A percentile compares a stretch with the other conserved stretches of the same genome.
Evolutionary conservation across 2,797 vertebrate species (phyloP).

Genomic region (Ciconia nigra): DNA sequence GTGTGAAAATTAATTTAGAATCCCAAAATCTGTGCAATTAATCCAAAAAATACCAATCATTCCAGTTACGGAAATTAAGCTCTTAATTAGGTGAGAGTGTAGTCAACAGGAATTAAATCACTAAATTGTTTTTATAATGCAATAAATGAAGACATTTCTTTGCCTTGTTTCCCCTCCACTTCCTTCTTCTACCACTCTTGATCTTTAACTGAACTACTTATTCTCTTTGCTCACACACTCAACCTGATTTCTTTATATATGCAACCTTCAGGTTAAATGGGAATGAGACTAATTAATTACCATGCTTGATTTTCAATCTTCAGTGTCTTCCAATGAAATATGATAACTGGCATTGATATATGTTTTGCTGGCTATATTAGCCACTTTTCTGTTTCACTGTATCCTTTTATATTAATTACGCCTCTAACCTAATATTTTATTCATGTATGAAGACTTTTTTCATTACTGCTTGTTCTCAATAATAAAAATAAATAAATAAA

Average conservation of each 20-base stretch:
- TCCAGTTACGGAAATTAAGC: background rate
- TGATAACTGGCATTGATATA: slow-evolving; percentile 57
- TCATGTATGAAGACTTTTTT: slow-evolving; percentile 62
- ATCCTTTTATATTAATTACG: slow-evolving; percentile 68
- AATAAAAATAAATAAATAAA: slow-evolving; percentile 40
- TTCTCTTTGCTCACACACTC: slow-evolving; percentile 26
- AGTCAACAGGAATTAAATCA: background rate
- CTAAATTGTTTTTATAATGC: background rate
- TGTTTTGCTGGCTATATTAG: slow-evolving; percentile 56
- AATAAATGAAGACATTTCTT: background rate
- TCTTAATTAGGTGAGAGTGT: background rate
- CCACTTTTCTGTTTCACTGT: slow-evolving; percentile 57
- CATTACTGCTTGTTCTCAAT: slow-evolving; percentile 9
- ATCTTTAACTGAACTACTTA: slow-evolving; percentile 39
- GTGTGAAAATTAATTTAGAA: background rate
- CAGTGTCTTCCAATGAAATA: slow-evolving; percentile 59
- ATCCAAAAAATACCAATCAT: background rate
- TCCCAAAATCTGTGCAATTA: background rate
- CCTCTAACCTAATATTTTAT: slow-evolving; percentile 65
- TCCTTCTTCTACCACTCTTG: background rate
- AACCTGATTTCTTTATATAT: slow-evolving; percentile 47
- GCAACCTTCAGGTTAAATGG: slow-evolving; percentile 61
- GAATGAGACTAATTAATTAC: slow-evolving; percentile 65
- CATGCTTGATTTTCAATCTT: slow-evolving; percentile 58
- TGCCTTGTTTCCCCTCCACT: background rate